Conservation (phyloP, 2,113 vertebrate species). For the Centropus bengalensis region DNA sequence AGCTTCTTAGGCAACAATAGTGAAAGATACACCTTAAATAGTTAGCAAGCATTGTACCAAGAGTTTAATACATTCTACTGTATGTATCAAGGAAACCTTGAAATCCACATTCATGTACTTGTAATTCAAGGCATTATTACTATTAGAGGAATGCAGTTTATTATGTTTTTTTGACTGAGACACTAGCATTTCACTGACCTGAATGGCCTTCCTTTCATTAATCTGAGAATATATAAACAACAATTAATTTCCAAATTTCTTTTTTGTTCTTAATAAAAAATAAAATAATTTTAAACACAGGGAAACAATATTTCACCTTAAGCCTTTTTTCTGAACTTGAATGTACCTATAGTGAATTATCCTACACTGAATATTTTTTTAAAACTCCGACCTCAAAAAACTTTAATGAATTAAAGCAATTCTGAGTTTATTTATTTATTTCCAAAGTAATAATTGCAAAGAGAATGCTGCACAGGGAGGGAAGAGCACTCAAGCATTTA, state of each 20-base stretch:
- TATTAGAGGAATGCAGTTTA: not conserved
- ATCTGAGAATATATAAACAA: not conserved
- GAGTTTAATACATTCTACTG: not conserved
- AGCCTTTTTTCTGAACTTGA: not conserved
- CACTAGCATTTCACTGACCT: not conserved
- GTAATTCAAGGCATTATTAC: not conserved
- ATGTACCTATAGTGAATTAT: not conserved
- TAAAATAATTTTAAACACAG: not conserved
- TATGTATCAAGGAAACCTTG: not conserved
- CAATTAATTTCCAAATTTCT: not conserved
- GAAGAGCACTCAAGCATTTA: not conserved
- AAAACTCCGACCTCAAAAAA: not conserved
- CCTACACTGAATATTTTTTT: not conserved
- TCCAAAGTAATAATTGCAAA: not conserved
- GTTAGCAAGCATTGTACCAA: not conserved
- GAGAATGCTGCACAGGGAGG: not conserved
- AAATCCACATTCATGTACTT: not conserved
- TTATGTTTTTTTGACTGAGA: not conserved
- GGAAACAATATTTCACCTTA: accelerated
- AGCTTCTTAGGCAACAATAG: not conserved
- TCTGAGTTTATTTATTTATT: not conserved
- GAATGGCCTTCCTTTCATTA: not conserved
- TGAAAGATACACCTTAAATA: not conserved
- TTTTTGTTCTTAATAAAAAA: not conserved
- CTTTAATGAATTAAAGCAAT: not conserved